Evolutionary conservation across 2,888 invertebrate species (phyloP), one percentile per base, ranked within the genome.

Genomic region (Alsophila aescularia): DNA sequence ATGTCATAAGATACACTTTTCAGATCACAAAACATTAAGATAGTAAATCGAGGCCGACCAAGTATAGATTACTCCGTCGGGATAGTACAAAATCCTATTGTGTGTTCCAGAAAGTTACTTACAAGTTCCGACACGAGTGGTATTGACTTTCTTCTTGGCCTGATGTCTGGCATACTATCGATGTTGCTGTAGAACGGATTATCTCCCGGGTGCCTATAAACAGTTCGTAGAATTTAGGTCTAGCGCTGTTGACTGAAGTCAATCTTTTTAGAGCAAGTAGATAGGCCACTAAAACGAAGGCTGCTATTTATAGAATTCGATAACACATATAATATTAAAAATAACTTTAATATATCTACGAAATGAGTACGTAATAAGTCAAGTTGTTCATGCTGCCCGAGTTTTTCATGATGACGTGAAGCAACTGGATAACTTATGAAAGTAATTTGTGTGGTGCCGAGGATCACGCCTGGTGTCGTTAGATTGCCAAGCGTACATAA

Each of bases 121-220:
- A 99, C 99, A 96, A 99, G 94, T 92, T 99, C 99, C 60, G 99
- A 99, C 76, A 99, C 99, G 79, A 99, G 94, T 27, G 99, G 98
- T 80, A 99, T 98, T 47, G 98, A 98, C 92, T 99, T 99, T 82
- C 98, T 94, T 77, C 98, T 94, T 49, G 98, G 98, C 79, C 98
- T 95, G 88, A 99, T 99, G 87, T 99, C 99, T 44, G 99, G 99
- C 98, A 98, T 99, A 81, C 99, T 99, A 94, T 99, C 99, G 92
- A 99, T 99, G 89, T 98, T 98, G 90, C 98, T 98, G 94, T 99
- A 99, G 93, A 99, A 99, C 8, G 99, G 98, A 92, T 99, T 99
- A 92, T 98, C 98, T 69, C 97, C 96, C 14, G 98, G 96, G 80
- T 97, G 97, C 70, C 96, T 96, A 93, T 57, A 69, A 73, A 52